Base-by-base conservation (phyloP, 2,888 invertebrate genomes). In the Sesia apiformis region DNA sequence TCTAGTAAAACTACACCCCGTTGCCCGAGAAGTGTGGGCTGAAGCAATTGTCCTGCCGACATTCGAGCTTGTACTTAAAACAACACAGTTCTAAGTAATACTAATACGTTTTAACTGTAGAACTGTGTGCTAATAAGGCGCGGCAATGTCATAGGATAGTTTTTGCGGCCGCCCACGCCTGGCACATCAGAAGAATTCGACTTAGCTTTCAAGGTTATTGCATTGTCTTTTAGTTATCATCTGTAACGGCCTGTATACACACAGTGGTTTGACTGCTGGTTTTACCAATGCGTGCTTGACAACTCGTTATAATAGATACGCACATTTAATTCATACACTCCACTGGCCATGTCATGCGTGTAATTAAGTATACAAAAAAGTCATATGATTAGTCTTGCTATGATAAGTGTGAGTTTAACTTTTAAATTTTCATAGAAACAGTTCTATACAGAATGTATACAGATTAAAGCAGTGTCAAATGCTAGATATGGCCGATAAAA, bases 121-220 rank as follows among this genome's bases (percentile, higher is more conserved):
- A 75, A 86, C 86, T 63, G 53, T 85, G 79, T 84, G 57, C 52
- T 5, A 65, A 7, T 63, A 66, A 71, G 60, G 57, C 57, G 54
- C 57, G 56, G 73, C 86, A 89, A 86, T 85, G 86, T 85, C 84
- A 85, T 82, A 86, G 84, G 84, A 88, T 79, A 89, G 87, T 89
- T 88, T 89, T 89, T 88, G 85, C 81, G 74, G 68, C 78, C 84
- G 81, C 88, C 87, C 84, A 88, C 88, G 64, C 63, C 71, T 67
- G 64, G 78, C 61, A 74, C 80, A 82, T 84, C 80, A 72, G 76
- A 87, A 87, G 85, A 86, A 87, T 87, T 88, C 81, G 86, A 86
- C 86, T 88, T 85, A 79, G 80, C 75, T 67, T 60, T 70, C 85
- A 88, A 87, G 87, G 88, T 86, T 76, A 67, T 52, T 51, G 56